Evolutionary conservation across 2,888 invertebrate genomes (phyloP).

Genomic region (Leucoptera coffeella): DNA sequence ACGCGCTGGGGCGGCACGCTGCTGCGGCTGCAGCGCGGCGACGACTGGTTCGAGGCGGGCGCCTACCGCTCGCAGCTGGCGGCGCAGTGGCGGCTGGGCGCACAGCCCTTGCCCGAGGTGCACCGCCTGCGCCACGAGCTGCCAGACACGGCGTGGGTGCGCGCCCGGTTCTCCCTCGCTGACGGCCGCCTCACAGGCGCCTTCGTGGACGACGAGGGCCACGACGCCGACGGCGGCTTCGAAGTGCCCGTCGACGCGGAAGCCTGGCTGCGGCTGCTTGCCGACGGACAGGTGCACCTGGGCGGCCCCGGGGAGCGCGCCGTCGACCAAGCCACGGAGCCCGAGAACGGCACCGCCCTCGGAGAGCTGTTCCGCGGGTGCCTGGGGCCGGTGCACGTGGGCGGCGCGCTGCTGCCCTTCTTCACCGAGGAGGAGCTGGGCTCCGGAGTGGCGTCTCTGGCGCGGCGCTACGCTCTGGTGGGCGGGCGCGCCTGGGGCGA

Average conservation of each 20-base stretch:
- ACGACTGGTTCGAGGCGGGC: slow-evolving; percentile 58
- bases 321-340: too few species aligned
- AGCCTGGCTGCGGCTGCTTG: slow-evolving; percentile 43
- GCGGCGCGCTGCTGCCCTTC: slow-evolving; percentile 76
- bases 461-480: slow-evolving; percentile 35
- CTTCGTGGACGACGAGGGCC: slow-evolving; percentile 43
- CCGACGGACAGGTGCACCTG: slow-evolving; percentile 28
- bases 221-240: slow-evolving; percentile 44
- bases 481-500: slow-evolving; percentile 27
- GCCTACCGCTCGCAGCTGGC: slow-evolving; percentile 64
- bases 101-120: slow-evolving; percentile 12
- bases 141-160: slow-evolving; percentile 59
- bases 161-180: slow-evolving; percentile 30
- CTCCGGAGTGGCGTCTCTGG: slow-evolving; percentile 43
- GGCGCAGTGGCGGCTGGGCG: slow-evolving; percentile 59
- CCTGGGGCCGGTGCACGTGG: slow-evolving; percentile 80
- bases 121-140: slow-evolving; percentile 20
- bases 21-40: slow-evolving; percentile 40
- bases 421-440: slow-evolving; percentile 72
- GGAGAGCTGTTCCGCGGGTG: too few species aligned
- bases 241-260: slow-evolving; percentile 35
- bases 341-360: too few species aligned
- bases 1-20: slow-evolving; percentile 73
- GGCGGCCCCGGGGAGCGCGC: slow-evolving; percentile 18
- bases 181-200: slow-evolving; percentile 16